These are phyloP conservation scores for Cossypha polioptera DNA, from an alignment of 2,797 vertebrate genomes.

Conservation along the genomic window DNA sequence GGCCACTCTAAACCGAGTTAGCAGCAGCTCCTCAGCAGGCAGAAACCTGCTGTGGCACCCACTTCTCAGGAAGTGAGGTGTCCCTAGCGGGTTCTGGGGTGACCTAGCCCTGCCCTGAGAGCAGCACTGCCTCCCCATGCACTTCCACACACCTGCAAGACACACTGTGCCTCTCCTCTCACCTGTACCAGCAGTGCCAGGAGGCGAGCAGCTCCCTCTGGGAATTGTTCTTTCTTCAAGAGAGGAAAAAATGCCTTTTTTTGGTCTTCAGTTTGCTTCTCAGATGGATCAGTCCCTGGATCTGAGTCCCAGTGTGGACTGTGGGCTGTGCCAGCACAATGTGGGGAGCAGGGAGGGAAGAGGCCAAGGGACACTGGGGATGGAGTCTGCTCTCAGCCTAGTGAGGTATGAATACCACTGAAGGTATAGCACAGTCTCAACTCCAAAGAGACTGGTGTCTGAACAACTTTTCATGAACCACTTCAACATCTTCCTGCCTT, in stretches of 20 bases:
- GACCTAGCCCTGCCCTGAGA: not conserved
- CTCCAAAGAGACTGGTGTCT: not conserved
- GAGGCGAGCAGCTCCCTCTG: rapidly evolving
- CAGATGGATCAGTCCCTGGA: not conserved
- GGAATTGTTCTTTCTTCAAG: not conserved
- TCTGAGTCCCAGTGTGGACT: not conserved
- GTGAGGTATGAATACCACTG: not conserved
- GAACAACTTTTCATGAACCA: not conserved
- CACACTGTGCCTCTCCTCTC: not conserved
- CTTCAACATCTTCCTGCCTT: not conserved
- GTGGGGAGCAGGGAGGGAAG: not conserved
- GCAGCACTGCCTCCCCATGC: not conserved
- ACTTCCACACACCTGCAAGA: not conserved
- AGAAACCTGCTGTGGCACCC: not conserved
- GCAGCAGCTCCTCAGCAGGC: not conserved
- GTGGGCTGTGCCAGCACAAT: not conserved
- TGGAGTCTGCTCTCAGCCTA: not conserved
- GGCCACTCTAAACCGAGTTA: not conserved
- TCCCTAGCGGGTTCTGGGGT: rapidly evolving
- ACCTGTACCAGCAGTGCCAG: not conserved
- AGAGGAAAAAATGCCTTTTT: not conserved
- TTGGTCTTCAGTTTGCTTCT: not conserved
- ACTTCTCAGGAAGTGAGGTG: not conserved
- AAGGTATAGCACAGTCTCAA: not conserved
- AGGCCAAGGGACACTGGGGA: not conserved